Conservation (phyloP, 30 jellyfish, hydroid and myxozoan species). For the Aurelia coerulea region DNA sequence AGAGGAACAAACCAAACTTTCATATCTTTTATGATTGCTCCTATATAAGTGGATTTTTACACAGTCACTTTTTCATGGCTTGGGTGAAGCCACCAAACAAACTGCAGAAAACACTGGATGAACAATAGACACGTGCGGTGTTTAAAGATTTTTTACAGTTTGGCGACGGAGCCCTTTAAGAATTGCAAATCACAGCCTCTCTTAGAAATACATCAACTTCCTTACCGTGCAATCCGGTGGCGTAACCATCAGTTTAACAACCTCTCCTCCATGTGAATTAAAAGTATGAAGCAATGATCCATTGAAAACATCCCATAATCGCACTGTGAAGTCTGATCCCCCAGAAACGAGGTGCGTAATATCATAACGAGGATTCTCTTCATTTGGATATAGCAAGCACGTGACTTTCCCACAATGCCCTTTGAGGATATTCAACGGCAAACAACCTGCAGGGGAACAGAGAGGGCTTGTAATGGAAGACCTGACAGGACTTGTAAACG, state of each 20-base stretch:
- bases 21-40: no score
- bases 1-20: no score
- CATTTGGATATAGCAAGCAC: slow-evolving; percentile 95
- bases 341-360: slow-evolving; percentile 94
- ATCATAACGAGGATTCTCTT: slow-evolving; percentile 98
- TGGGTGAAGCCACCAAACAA: no score
- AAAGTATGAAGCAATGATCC: slow-evolving; percentile 84
- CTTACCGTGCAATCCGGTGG: slow-evolving; percentile 98
- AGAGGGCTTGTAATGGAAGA: no score
- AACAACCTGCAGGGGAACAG: slow-evolving; percentile 46
- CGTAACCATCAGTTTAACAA: slow-evolving; percentile 84
- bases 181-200: background rate
- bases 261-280: slow-evolving; percentile 98
- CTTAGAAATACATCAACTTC: background rate
- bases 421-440: slow-evolving; percentile 47
- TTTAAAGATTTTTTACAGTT: no score
- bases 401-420: slow-evolving; percentile 98
- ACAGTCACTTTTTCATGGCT: no score
- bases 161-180: no score
- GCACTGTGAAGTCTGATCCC: slow-evolving; percentile 98
- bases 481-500: no score
- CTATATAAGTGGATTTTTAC: no score
- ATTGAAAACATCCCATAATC: slow-evolving; percentile 91
- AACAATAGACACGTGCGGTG: no score
- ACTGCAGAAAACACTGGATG: no score